Percentiles rank a stretch among this genome's conserved stretches.
Conservation (phyloP, 2,113 vertebrate species). For the Amazona guildingii region DNA sequence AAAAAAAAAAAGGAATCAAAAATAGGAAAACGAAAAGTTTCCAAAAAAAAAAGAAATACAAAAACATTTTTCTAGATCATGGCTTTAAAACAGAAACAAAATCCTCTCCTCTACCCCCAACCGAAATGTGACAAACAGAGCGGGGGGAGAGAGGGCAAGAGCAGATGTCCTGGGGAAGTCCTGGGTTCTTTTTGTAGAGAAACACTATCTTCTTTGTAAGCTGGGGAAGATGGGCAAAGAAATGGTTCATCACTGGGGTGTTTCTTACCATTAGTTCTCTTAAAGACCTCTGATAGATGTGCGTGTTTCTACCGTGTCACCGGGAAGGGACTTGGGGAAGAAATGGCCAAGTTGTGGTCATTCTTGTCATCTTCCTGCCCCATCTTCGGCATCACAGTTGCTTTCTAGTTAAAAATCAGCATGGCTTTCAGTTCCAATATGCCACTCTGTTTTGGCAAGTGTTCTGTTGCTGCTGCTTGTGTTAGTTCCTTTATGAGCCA, state of each 20-base stretch:
- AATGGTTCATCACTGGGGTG: background rate
- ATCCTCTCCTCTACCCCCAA: background rate
- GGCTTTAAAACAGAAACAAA: constrained; percentile 71
- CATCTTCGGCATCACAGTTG: background rate
- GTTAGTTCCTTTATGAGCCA: background rate
- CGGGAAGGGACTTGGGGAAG: background rate
- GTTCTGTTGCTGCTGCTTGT: constrained; percentile 24
- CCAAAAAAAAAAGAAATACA: background rate
- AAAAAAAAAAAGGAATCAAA: constrained; percentile 39
- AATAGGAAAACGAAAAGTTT: constrained; percentile 11
- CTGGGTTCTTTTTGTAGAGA: constrained; percentile 44
- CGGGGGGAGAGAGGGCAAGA: background rate
- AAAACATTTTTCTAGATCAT: constrained; percentile 69
- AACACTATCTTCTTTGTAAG: background rate
- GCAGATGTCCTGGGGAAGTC: constrained; percentile 11
- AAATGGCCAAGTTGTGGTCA: background rate
- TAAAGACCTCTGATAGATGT: background rate
- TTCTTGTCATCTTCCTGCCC: background rate
- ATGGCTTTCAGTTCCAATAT: constrained; percentile 30
- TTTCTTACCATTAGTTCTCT: background rate
- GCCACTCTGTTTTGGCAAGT: background rate
- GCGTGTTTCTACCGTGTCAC: background rate
- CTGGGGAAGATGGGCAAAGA: constrained; percentile 11
- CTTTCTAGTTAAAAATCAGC: constrained; percentile 15
- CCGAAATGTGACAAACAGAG: background rate